A percentile compares a stretch with the other conserved stretches of the same genome.
Conservation (phyloP, 1,140 invertebrate species). For the Brachionus sp. region DNA sequence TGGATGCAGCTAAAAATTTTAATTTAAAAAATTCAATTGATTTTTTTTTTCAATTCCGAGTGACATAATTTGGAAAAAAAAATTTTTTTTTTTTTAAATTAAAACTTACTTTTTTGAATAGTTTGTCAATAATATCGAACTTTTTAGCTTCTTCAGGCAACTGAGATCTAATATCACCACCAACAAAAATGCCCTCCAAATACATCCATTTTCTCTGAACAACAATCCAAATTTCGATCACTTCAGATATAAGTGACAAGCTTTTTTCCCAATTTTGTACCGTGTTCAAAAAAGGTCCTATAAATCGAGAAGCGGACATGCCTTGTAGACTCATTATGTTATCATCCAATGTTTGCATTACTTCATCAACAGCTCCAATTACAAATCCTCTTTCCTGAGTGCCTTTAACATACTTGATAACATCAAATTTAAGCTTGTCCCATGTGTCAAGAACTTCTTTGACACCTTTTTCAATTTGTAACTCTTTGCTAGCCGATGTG, state of each 20-base stretch:
- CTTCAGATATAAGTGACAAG: constrained; percentile 74
- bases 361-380: constrained; percentile 75
- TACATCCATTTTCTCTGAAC: constrained; percentile 84
- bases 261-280: constrained; percentile 79
- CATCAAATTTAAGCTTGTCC: constrained; percentile 70
- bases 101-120: constrained; percentile 67
- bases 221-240: constrained; percentile 69
- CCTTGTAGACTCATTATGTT: constrained; percentile 82
- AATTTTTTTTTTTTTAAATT: constrained; percentile 2
- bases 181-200: constrained; percentile 82
- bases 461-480: constrained; percentile 78
- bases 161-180: constrained; percentile 76
- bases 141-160: constrained; percentile 79
- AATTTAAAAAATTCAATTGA: too few species aligned
- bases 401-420: constrained; percentile 63
- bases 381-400: constrained; percentile 68
- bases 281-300: constrained; percentile 74
- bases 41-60: too few species aligned
- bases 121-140: constrained; percentile 79
- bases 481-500: constrained; percentile 78
- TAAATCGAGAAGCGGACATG: constrained; percentile 81
- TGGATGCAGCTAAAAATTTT: too few species aligned
- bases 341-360: constrained; percentile 76
- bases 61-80: not conserved
- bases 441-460: constrained; percentile 70